Percentiles rank a stretch among this genome's conserved stretches.
phyloP scores from a whole-genome alignment of 2,113 vertebrate genomes.

The Aptenodytes forsteri region DNA sequence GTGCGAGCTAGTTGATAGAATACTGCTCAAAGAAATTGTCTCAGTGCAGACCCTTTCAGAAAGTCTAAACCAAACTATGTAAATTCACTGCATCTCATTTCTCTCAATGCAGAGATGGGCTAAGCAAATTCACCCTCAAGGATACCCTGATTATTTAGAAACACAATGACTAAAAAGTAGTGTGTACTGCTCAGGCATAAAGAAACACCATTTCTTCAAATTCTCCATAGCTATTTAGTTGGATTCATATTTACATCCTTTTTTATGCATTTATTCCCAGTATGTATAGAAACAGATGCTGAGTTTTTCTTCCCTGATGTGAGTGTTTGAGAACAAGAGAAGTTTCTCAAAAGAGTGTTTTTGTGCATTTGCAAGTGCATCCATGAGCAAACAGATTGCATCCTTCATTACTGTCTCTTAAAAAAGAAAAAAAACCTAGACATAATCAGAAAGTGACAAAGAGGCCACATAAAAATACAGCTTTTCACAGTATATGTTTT shows the following conservation, averaged over 20 bases:
- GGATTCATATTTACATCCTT: neutral
- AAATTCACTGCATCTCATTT: neutral
- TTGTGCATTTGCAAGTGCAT: neutral
- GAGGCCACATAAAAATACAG: neutral
- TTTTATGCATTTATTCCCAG: neutral
- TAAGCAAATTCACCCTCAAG: neutral
- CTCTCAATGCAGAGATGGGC: neutral
- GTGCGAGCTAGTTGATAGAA: rapidly evolving
- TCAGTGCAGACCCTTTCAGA: neutral
- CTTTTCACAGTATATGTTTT: neutral
- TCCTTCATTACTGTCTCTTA: neutral
- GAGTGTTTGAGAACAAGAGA: neutral
- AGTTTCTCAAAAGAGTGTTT: neutral
- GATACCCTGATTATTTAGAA: neutral
- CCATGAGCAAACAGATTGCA: neutral
- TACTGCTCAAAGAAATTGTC: neutral
- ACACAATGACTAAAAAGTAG: neutral
- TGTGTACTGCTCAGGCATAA: neutral
- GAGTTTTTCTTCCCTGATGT: neutral
- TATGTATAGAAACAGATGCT: neutral
- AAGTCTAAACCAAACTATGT: neutral
- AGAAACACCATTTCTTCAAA: neutral
- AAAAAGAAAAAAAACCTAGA: neutral
- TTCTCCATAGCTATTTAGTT: neutral
- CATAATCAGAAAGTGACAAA: neutral